Conservation (phyloP, 2,113 vertebrate genomes). For the Trogon melanurus region DNA sequence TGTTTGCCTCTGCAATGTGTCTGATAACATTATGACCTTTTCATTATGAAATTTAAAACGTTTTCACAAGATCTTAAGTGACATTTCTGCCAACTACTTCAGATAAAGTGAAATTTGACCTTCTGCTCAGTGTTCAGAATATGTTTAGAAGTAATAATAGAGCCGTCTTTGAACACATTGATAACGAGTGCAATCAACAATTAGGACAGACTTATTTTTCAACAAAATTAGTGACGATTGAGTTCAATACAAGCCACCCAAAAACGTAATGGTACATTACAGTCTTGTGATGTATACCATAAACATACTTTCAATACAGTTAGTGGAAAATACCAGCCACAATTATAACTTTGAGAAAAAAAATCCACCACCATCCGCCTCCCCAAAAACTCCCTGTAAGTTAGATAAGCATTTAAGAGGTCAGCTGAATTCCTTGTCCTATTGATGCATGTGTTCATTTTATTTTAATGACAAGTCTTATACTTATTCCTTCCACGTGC, state of each 20-base stretch:
- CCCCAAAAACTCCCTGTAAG: neutral
- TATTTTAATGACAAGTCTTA: neutral
- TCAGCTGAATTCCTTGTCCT: neutral
- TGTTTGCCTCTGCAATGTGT: neutral
- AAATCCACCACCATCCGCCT: too few species aligned
- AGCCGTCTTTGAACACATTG: neutral
- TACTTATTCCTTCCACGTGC: neutral
- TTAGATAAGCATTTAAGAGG: neutral
- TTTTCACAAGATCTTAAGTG: neutral
- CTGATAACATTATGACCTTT: constrained; percentile 42
- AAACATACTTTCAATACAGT: neutral
- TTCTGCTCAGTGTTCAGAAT: neutral
- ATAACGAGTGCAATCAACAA: neutral
- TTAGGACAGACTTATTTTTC: neutral
- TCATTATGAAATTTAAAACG: constrained; percentile 7
- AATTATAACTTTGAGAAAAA: neutral
- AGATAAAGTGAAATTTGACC: constrained; percentile 20
- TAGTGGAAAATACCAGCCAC: neutral
- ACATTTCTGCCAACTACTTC: constrained; percentile 11
- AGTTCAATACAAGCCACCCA: neutral
- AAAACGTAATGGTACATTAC: neutral
- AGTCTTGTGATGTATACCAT: neutral
- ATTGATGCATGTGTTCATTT: neutral
- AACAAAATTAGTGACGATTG: neutral
- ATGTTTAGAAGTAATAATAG: neutral